Conservation (phyloP, 1,140 invertebrate genomes). For the Mya arenaria region DNA sequence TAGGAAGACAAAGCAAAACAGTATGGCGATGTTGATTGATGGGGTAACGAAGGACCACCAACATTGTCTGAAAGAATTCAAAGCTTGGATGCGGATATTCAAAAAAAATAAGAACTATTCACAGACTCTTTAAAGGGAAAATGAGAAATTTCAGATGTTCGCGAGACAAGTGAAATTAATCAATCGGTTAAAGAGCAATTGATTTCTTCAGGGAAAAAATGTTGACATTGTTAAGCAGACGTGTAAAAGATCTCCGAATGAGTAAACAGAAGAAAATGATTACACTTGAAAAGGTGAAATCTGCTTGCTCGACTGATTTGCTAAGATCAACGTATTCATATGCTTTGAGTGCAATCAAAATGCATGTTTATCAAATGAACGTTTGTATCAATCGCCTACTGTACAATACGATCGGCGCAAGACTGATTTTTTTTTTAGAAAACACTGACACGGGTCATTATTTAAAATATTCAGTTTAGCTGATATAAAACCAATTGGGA, state of each 20-base stretch:
- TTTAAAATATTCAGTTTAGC: too few species aligned
- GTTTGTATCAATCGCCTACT: too few species aligned
- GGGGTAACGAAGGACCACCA: slow-evolving; percentile 9
- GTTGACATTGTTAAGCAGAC: background rate
- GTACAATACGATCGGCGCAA: too few species aligned
- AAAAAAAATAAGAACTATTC: background rate
- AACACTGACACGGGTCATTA: too few species aligned
- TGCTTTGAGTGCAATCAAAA: background rate
- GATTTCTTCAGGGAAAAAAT: background rate
- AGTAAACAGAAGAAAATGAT: background rate
- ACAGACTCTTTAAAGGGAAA: background rate
- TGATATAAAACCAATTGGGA: too few species aligned
- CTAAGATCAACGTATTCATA: background rate
- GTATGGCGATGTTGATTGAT: slow-evolving; percentile 4
- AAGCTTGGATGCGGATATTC: background rate
- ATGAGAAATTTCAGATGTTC: background rate
- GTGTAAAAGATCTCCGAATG: background rate
- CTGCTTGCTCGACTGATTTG: background rate
- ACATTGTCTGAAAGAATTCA: background rate
- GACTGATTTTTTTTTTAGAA: too few species aligned
- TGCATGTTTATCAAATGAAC: too few species aligned
- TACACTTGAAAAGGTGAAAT: background rate
- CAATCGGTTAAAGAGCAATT: background rate
- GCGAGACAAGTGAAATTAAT: background rate
- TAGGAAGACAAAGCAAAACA: slow-evolving; percentile 15